Evolutionary conservation across 2,888 invertebrate genomes (phyloP).

Genomic region (Myopa tessellatipennis): DNA sequence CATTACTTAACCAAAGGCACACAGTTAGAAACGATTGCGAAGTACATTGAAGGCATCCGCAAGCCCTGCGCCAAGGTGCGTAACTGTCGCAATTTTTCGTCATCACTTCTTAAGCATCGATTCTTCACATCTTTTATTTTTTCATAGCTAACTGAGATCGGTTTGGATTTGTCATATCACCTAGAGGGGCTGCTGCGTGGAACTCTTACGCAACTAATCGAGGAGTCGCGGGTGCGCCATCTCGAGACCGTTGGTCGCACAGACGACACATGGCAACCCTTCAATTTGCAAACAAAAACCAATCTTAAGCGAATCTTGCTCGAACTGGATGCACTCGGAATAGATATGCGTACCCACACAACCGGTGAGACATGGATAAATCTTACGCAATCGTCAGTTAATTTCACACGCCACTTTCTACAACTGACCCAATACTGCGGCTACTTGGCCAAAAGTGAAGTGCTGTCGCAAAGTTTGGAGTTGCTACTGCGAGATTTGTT

Average conservation of each 20-base stretch:
- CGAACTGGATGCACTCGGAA: constrained; percentile 64
- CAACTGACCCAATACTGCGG: constrained; percentile 65
- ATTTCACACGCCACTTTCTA: constrained; percentile 65
- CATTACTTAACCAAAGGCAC: constrained; percentile 93
- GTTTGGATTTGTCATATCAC: constrained; percentile 92
- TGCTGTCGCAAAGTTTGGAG: constrained; percentile 60
- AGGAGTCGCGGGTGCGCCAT: constrained; percentile 65
- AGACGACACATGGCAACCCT: constrained; percentile 68
- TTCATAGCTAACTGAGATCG: constrained; percentile 73
- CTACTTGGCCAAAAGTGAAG: constrained; percentile 65
- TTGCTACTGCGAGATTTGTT: constrained; percentile 63
- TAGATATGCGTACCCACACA: constrained; percentile 64
- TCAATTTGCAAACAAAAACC: constrained; percentile 66
- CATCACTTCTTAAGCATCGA: neutral
- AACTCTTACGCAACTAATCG: constrained; percentile 70
- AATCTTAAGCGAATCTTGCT: constrained; percentile 63
- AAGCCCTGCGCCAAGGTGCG: constrained; percentile 65
- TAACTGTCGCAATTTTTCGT: neutral
- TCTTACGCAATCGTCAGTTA: constrained; percentile 65
- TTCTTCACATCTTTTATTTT: neutral
- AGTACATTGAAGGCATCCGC: constrained; percentile 85
- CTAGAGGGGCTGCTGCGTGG: constrained; percentile 86
- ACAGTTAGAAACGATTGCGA: constrained; percentile 83
- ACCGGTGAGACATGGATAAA: constrained; percentile 68
- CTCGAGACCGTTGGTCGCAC: constrained; percentile 66